Evolutionary conservation across 2,113 vertebrate genomes (phyloP).

Genomic region (Hirundichthys speculiger): DNA sequence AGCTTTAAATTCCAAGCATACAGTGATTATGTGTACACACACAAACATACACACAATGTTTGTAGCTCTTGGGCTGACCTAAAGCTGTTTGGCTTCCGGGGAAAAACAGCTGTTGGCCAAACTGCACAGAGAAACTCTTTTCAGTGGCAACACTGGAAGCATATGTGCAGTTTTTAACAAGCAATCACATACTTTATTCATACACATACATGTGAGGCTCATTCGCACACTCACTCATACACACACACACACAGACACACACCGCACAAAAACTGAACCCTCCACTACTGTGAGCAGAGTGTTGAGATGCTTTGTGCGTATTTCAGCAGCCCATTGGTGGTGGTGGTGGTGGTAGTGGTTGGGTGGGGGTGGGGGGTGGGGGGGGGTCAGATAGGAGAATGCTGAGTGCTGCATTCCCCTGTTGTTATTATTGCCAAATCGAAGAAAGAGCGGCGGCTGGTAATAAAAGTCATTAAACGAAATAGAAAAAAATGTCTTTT

Average conservation of each 20-base stretch:
- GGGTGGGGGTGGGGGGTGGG: too few relatives aligned
- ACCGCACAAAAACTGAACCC: conserved; percentile 37
- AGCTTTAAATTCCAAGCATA: conserved; percentile 26
- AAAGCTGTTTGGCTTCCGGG: conserved; percentile 54
- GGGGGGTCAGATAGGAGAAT: conserved; percentile 71
- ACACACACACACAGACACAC: conserved; percentile 23
- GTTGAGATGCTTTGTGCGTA: conserved; percentile 69
- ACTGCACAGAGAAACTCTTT: conserved; percentile 46
- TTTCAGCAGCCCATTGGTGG: conserved; percentile 78
- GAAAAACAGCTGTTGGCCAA: conserved; percentile 66
- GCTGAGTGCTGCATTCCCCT: conserved; percentile 78
- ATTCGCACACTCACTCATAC: conserved; percentile 11
- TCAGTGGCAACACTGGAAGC: conserved; percentile 33
- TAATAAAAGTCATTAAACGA: conserved; percentile 81
- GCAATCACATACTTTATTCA: conserved; percentile 17
- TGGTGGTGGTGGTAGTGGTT: too few relatives aligned
- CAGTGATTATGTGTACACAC: conserved; percentile 15
- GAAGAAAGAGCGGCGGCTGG: conserved; percentile 70
- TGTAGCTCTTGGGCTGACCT: conserved; percentile 46
- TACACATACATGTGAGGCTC: conserved; percentile 2
- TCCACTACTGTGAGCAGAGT: conserved; percentile 57
- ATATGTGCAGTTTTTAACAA: conserved; percentile 44
- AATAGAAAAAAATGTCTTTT: conserved; percentile 73
- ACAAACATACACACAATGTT: conserved; percentile 1
- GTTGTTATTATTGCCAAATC: conserved; percentile 81